Conservation (phyloP, 1,140 invertebrate species). For the Drosophila arizonae region DNA sequence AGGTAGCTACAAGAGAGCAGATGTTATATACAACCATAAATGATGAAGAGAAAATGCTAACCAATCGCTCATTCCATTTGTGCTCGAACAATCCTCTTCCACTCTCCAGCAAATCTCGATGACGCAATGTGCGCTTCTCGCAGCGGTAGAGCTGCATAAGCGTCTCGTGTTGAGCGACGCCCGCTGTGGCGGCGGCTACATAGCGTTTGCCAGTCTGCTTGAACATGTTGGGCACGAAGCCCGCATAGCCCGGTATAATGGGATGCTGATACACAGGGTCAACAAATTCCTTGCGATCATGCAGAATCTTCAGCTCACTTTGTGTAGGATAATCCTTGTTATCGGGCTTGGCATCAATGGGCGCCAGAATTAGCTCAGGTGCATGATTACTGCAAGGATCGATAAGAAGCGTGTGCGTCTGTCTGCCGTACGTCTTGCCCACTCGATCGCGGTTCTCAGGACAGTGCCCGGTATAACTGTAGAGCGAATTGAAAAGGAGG, state of each 20-base stretch:
- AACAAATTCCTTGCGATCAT: constrained; percentile 85
- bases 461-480: constrained; percentile 89
- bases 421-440: constrained; percentile 88
- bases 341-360: constrained; percentile 84
- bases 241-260: constrained; percentile 88
- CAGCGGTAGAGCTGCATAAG: constrained; percentile 85
- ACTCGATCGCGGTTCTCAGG: constrained; percentile 88
- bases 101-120: constrained; percentile 85
- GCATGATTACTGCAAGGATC: constrained; percentile 88
- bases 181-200: constrained; percentile 87
- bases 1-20: constrained; percentile 83
- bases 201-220: constrained; percentile 87
- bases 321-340: constrained; percentile 85
- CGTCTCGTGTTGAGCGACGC: constrained; percentile 87
- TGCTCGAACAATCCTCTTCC: constrained; percentile 84
- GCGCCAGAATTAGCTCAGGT: constrained; percentile 87
- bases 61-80: constrained; percentile 86
- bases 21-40: no score
- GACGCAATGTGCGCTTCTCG: constrained; percentile 84
- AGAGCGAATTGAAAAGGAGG: not conserved
- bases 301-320: constrained; percentile 86
- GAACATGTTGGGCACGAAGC: constrained; percentile 86
- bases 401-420: constrained; percentile 88
- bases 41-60: constrained; percentile 74
- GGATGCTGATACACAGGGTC: constrained; percentile 88